These are phyloP conservation scores for honey bee (Apis mellifera) DNA, from an alignment of 1,140 invertebrate genomes.

Conservation along the genomic window Amel_HAv3.1 CM009941.2:7427501-7428000, in stretches of 20 bases:
- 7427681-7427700: conserved; percentile 31
- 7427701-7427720: conserved; percentile 37
- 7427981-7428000: conserved; percentile 16
- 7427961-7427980: conserved; percentile 29
- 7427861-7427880: neutral
- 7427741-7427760: conserved; percentile 56
- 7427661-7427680: conserved; percentile 17
- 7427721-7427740: conserved; percentile 34
- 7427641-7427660: conserved; percentile 39
- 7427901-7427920: neutral
- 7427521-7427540: too few relatives aligned
- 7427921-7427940: neutral
- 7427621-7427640: conserved; percentile 54
- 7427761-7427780: conserved; percentile 56
- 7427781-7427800: conserved; percentile 58
- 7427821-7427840: conserved; percentile 47
- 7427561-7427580: neutral
- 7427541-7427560: too few relatives aligned
- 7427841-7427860: conserved; percentile 17
- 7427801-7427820: conserved; percentile 49
- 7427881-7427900: neutral
- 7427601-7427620: conserved; percentile 66
- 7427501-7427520: neutral
- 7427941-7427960: conserved; percentile 15
- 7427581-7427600: conserved; percentile 27